Percentiles rank a stretch among this genome's conserved stretches.
Conservation (phyloP, 1,140 invertebrate genomes). For the Agrilus planipennis region DNA sequence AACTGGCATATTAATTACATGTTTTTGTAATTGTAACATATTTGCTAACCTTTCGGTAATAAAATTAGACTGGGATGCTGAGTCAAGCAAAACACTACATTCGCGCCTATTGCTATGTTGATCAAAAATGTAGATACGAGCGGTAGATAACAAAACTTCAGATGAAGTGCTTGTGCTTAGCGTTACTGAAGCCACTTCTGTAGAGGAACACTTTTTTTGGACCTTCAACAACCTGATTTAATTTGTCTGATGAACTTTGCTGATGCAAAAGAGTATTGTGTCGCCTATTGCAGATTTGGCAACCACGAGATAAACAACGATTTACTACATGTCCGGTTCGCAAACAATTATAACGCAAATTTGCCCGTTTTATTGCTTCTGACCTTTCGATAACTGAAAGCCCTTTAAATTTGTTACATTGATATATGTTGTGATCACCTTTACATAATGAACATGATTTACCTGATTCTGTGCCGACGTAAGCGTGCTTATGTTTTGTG, state of each 20-base stretch:
- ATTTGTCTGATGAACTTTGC: too few relatives aligned
- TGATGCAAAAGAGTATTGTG: neutral
- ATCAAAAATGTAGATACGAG: neutral
- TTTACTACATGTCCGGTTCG: neutral
- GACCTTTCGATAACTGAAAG: neutral
- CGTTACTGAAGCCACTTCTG: neutral
- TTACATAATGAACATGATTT: neutral
- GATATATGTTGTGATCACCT: neutral
- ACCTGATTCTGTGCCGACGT: neutral
- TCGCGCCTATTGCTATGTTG: neutral
- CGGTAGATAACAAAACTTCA: neutral
- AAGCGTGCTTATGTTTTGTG: neutral
- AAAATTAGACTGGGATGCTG: constrained; percentile 2
- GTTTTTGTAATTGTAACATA: neutral
- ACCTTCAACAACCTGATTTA: too few relatives aligned
- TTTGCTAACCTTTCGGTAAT: neutral
- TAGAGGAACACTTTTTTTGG: neutral
- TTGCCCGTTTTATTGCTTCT: neutral
- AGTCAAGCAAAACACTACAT: neutral
- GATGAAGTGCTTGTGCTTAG: neutral
- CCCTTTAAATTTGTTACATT: neutral
- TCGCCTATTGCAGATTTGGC: neutral
- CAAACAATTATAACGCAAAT: neutral
- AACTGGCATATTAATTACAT: neutral
- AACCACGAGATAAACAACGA: neutral